These are phyloP conservation scores for Ditula angustiorana DNA, from an alignment of 2,888 invertebrate species.

Conservation along the genomic window DNA sequence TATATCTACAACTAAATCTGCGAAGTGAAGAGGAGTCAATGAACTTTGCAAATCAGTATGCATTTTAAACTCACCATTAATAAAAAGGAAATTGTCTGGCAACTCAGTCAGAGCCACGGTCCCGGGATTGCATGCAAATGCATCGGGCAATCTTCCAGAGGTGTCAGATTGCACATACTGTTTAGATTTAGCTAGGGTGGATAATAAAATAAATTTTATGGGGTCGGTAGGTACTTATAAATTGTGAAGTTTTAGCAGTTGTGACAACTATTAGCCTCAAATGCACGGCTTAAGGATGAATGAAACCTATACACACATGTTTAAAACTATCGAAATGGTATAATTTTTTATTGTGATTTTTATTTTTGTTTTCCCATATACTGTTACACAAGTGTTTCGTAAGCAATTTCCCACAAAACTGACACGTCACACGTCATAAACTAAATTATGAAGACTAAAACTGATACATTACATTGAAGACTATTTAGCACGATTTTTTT, in stretches of 20 bases:
- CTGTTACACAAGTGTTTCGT: too few species aligned
- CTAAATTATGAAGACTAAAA: too few species aligned
- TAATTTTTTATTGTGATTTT: too few species aligned
- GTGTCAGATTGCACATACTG: conserved; percentile 49
- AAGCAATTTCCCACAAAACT: too few species aligned
- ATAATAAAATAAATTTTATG: conserved; percentile 56
- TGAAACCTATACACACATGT: background rate
- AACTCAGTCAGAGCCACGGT: conserved; percentile 3
- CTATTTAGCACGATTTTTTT: too few species aligned
- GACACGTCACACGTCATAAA: too few species aligned
- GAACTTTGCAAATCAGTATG: conserved; percentile 12
- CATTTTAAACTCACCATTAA: conserved; percentile 29
- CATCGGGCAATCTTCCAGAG: conserved; percentile 65
- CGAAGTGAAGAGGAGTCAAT: background rate
- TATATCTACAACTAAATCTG: too few species aligned
- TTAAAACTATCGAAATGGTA: too few species aligned
- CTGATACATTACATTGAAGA: too few species aligned
- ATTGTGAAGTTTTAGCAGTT: background rate
- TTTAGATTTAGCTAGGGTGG: conserved; percentile 49
- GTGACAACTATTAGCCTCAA: background rate
- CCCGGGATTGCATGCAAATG: conserved; percentile 56
- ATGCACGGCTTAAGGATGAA: background rate
- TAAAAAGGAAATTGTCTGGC: conserved; percentile 47
- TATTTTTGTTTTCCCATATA: too few species aligned
- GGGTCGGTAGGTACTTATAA: conserved; percentile 33